Conservation (phyloP, 2,113 vertebrate species). For the Uria aalge region DNA sequence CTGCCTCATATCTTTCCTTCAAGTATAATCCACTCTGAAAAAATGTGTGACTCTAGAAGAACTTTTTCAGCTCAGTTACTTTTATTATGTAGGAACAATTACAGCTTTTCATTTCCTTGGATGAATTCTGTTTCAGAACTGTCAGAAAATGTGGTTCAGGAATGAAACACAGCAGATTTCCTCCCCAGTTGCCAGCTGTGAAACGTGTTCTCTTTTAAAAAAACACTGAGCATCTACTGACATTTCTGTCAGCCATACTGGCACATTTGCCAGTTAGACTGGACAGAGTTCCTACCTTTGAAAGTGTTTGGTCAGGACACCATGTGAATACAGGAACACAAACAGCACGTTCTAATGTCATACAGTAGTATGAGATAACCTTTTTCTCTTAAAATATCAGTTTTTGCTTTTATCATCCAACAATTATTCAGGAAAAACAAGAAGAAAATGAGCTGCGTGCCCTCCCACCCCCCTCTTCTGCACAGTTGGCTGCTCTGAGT, state of each 20-base stretch:
- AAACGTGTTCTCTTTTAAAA: background rate
- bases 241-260: background rate
- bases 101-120: background rate
- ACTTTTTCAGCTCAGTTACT: background rate
- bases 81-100: background rate
- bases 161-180: background rate
- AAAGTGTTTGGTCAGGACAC: background rate
- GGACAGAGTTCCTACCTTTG: background rate
- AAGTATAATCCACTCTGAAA: background rate
- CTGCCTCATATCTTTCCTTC: background rate
- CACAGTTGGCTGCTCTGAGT: slow-evolving; percentile 88
- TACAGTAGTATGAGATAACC: background rate
- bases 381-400: background rate
- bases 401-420: background rate
- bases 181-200: background rate
- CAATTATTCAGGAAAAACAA: slow-evolving; percentile 88
- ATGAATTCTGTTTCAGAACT: background rate
- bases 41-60: background rate
- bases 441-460: slow-evolving; percentile 95
- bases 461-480: slow-evolving; percentile 82
- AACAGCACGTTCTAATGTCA: background rate
- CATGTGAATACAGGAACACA: background rate
- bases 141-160: slow-evolving; percentile 7
- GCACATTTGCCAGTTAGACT: background rate
- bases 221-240: background rate